Base-by-base conservation (phyloP, 2,888 invertebrate genomes). In the Anoplius nigerrimus region DNA sequence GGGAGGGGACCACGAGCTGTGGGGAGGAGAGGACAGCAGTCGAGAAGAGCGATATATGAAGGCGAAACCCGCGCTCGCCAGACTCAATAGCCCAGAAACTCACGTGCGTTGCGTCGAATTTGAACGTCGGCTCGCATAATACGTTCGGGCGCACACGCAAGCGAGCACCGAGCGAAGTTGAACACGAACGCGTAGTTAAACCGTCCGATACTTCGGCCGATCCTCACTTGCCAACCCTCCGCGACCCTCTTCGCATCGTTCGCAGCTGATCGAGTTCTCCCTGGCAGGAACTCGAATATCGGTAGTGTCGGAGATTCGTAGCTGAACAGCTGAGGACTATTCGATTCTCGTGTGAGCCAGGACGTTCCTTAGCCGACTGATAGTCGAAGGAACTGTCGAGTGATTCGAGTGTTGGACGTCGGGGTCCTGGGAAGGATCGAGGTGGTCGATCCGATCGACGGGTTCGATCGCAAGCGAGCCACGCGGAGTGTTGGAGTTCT, bases 1-100 rank as follows among this genome's bases (percentile, higher is more conserved):
- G 61, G 69, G 61, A 67, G 68, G 59, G 66, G 66, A 42, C 43
- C 54, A n/a, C n/a, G 62, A 52, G 69, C 66, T 74, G 75, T 34
- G 66, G 72, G 73, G 76, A 75, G 77, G 79, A 72, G 68, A 69
- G 73, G 62, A 78, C 67, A 65, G 71, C 76, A 72, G 82, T 75
- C 82, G 76, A 71, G 82, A 82, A 80, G 79, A 78, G 74, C 86
- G 84, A 86, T 87, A 87, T 87, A 87, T 87, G 86, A 87, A 86
- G 81, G 87, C 83, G 86, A 87, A 87, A 84, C 85, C 76, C 78
- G 82, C 84, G 83, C 82, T 75, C 81, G 79, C 82, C 84, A 81
- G 85, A 83, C 84, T 86, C 87, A 84, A 87, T 87, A 86, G 86
- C 82, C 82, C 86, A 84, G 78, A 78, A 80, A 73, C 71, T 73